Evolutionary conservation across 37 sponge, comb jelly and placozoan genomes (phyloP).

Genomic region (Diacarnus erythraeanus): DNA sequence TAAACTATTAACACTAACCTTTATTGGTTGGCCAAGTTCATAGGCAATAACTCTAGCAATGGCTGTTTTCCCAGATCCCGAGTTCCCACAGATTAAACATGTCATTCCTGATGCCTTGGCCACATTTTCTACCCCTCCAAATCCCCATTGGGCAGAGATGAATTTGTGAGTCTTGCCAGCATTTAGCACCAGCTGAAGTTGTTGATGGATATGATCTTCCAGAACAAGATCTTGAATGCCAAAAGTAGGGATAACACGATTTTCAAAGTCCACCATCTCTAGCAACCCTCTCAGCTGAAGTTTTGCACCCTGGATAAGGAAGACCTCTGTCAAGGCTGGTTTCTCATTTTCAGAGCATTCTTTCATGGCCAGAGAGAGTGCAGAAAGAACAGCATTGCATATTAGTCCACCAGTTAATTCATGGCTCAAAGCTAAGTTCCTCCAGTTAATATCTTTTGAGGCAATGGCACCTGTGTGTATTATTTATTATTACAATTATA

Average conservation of each 20-base stretch:
- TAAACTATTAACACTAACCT: slow-evolving; percentile 28
- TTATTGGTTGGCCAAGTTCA: slow-evolving; percentile 74
- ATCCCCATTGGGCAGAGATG: slow-evolving; percentile 76
- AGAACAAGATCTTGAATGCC: slow-evolving; percentile 53
- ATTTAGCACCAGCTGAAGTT: slow-evolving; percentile 44
- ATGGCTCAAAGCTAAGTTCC: slow-evolving; percentile 28
- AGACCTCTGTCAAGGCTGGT: slow-evolving; percentile 7
- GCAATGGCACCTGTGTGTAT: slow-evolving; percentile 8
- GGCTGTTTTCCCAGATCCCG: slow-evolving; percentile 60
- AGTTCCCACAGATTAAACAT: slow-evolving; percentile 37
- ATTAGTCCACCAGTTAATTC: slow-evolving; percentile 68
- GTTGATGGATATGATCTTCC: slow-evolving; percentile 12
- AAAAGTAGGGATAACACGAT: slow-evolving; percentile 64
- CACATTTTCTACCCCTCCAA: slow-evolving; percentile 36
- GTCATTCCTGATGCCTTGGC: slow-evolving; percentile 33
- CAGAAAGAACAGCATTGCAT: slow-evolving; percentile 61
- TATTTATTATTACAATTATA: not conserved
- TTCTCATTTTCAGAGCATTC: not conserved
- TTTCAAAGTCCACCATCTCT: slow-evolving; percentile 79
- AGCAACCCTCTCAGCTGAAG: slow-evolving; percentile 58
- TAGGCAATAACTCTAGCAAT: slow-evolving; percentile 63
- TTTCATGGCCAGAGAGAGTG: slow-evolving; percentile 41
- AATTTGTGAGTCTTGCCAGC: slow-evolving; percentile 60
- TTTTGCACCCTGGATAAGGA: slow-evolving; percentile 51
- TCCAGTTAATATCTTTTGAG: slow-evolving; percentile 32